A percentile compares a stretch with the other conserved stretches of the same genome.
phyloP scores from a whole-genome alignment of 2,888 invertebrate species.

The Drosophila parthenogenetica region DNA sequence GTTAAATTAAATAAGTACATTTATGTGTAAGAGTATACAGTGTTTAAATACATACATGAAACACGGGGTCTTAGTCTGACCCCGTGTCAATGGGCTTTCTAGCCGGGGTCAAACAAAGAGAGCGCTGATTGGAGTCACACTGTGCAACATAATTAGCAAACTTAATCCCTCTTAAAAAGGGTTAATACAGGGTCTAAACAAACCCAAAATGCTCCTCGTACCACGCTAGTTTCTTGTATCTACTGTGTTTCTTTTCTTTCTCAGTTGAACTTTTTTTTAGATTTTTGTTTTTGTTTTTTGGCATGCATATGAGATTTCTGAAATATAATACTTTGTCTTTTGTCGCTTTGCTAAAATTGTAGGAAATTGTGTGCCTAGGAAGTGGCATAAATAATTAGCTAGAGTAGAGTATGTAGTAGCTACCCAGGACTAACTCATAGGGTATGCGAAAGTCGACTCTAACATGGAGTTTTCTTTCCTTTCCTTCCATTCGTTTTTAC shows the following conservation, averaged over 20 bases:
- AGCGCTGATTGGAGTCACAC: conserved; percentile 10
- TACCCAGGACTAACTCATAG: conserved; percentile 17
- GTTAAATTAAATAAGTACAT: conserved; percentile 30
- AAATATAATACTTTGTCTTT: conserved; percentile 69
- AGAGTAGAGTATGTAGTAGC: conserved; percentile 8
- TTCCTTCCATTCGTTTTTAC: neutral
- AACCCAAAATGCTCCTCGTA: neutral
- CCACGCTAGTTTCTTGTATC: neutral
- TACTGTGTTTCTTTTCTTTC: conserved; percentile 12
- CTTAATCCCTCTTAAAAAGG: conserved; percentile 8
- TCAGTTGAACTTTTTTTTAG: conserved; percentile 14
- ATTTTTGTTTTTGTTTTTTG: conserved; percentile 49
- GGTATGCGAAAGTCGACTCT: conserved; percentile 10
- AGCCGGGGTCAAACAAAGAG: conserved; percentile 10
- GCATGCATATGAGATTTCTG: conserved; percentile 65
- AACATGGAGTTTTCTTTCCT: neutral
- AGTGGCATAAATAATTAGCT: conserved; percentile 18
- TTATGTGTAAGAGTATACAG: conserved; percentile 20
- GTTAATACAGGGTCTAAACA: conserved; percentile 1
- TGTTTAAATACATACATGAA: conserved; percentile 21
- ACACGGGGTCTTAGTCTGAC: conserved; percentile 10
- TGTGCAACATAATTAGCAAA: neutral
- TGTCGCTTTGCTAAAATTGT: conserved; percentile 24
- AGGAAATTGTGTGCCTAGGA: conserved; percentile 26
- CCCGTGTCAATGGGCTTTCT: neutral